phyloP scores from a whole-genome alignment of 2,113 vertebrate genomes.

The Etheostoma spectabile region DNA sequence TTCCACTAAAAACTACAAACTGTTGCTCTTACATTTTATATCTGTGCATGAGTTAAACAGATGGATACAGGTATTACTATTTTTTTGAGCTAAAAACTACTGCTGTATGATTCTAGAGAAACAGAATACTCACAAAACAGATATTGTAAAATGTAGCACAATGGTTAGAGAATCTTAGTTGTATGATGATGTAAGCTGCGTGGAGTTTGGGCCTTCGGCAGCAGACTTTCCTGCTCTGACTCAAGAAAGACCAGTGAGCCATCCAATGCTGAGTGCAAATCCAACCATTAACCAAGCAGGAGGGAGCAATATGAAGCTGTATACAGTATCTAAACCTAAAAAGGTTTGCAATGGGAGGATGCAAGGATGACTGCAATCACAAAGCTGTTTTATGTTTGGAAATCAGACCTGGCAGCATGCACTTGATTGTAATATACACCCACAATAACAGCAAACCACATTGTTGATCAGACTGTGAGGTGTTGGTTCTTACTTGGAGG shows the following conservation, averaged over 20 bases:
- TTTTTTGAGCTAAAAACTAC: background rate
- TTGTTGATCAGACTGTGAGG: slow-evolving; percentile 54
- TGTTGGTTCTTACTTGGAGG: slow-evolving; percentile 94
- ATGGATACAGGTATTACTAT: background rate
- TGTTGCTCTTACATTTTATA: background rate
- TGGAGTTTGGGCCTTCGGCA: background rate
- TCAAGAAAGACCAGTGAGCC: background rate
- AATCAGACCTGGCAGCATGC: slow-evolving; percentile 31
- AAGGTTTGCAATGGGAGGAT: background rate
- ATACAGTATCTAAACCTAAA: background rate
- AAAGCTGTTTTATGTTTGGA: slow-evolving; percentile 24
- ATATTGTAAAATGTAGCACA: background rate
- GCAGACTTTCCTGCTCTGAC: background rate
- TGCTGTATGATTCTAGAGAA: background rate
- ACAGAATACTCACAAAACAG: background rate
- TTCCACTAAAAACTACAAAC: background rate
- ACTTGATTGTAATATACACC: background rate
- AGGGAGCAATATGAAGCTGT: slow-evolving; percentile 1
- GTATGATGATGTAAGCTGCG: background rate
- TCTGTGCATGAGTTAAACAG: background rate
- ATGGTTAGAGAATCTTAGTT: background rate
- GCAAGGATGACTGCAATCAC: slow-evolving; percentile 19
- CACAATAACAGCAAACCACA: slow-evolving; percentile 20
- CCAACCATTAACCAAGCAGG: slow-evolving; percentile 2
- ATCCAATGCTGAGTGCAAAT: background rate